Evolutionary conservation across 30 jellyfish, hydroid and myxozoan species (phyloP).

Genomic region (Cassiopea andromeda): DNA sequence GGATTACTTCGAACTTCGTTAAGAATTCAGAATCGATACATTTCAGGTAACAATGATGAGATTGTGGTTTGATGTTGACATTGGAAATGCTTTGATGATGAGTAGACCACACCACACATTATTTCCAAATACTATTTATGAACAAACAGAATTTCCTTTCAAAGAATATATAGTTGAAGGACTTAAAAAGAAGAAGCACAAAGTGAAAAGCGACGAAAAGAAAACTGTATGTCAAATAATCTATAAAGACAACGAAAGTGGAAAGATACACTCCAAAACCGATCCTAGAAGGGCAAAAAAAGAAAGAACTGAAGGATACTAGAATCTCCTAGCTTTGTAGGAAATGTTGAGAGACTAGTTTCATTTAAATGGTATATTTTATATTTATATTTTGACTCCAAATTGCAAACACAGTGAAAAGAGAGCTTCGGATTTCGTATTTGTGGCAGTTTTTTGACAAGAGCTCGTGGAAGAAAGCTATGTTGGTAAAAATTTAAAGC

Average conservation of each 20-base stretch:
- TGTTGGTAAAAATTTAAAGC: no score
- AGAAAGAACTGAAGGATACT: slow-evolving; percentile 85
- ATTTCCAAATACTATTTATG: slow-evolving; percentile 51
- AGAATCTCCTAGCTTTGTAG: neutral
- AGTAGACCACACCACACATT: slow-evolving; percentile 82
- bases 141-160: slow-evolving; percentile 52
- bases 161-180: slow-evolving; percentile 59
- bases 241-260: slow-evolving; percentile 43
- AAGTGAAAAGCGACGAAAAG: slow-evolving; percentile 3
- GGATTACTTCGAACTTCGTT: no score
- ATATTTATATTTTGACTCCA: no score
- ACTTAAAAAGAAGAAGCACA: slow-evolving; percentile 72
- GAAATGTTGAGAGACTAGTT: no score
- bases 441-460: no score
- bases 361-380: no score
- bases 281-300: slow-evolving; percentile 85
- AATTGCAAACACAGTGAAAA: no score
- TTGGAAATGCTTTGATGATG: slow-evolving; percentile 74
- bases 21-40: no score
- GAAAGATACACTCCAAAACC: slow-evolving; percentile 69
- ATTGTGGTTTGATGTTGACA: slow-evolving; percentile 76
- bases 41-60: slow-evolving; percentile 62
- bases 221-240: slow-evolving; percentile 83
- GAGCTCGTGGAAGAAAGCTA: no score
- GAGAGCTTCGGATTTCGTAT: no score